A percentile compares a stretch with the other conserved stretches of the same genome.
These are phyloP conservation scores for Hyla sarda DNA, from an alignment of 2,113 vertebrate species.

Conservation along the genomic window DNA sequence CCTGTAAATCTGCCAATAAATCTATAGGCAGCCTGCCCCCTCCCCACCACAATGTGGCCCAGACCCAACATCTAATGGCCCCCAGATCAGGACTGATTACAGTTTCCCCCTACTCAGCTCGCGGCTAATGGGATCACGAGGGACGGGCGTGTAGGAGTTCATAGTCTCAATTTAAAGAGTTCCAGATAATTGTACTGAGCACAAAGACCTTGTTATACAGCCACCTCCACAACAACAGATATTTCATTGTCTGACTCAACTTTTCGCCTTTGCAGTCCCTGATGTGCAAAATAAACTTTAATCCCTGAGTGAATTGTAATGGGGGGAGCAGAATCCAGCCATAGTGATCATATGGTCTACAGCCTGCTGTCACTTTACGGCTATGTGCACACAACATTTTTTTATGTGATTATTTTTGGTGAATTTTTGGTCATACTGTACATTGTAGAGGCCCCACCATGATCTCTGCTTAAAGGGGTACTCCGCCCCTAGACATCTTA, in stretches of 20 bases:
- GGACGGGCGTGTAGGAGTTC: constrained; percentile 14
- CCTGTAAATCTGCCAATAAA: background rate
- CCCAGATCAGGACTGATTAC: constrained; percentile 30
- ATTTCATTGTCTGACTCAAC: constrained; percentile 18
- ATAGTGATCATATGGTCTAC: background rate
- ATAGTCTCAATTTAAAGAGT: constrained; percentile 24
- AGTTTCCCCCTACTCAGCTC: background rate
- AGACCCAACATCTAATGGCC: background rate
- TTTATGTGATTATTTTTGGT: too few species aligned
- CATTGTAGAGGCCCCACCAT: too few species aligned
- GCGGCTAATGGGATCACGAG: constrained; percentile 14
- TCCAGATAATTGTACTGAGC: constrained; percentile 38
- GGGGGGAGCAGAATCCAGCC: background rate
- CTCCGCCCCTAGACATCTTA: too few species aligned
- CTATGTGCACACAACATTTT: too few species aligned
- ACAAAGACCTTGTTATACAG: constrained; percentile 28
- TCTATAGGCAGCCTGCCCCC: too few species aligned
- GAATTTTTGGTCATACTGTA: too few species aligned
- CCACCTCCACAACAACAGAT: constrained; percentile 2
- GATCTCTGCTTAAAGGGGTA: too few species aligned
- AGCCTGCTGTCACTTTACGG: background rate
- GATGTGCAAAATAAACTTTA: constrained; percentile 20
- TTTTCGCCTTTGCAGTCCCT: constrained; percentile 17
- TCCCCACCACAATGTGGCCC: background rate
- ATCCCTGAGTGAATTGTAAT: background rate